A percentile compares a stretch with the other conserved stretches of the same genome.
These are phyloP conservation scores for Slavum lentiscoides DNA, from an alignment of 2,888 invertebrate species.

Conservation along the genomic window DNA sequence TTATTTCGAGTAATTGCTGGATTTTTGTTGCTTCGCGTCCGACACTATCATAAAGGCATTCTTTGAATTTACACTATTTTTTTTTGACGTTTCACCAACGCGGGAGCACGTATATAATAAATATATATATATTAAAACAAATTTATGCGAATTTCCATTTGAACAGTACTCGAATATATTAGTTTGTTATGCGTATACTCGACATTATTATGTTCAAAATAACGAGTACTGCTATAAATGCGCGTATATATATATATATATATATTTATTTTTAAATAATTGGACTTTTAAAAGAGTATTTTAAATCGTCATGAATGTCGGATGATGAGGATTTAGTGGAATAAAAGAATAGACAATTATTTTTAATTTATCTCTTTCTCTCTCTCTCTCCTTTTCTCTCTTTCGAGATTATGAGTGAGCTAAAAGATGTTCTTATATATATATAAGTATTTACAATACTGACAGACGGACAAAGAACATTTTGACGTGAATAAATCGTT, in stretches of 20 bases:
- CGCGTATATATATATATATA: neutral
- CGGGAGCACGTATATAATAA: neutral
- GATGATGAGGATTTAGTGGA: neutral
- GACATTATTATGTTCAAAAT: neutral
- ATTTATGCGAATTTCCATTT: neutral
- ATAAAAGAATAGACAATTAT: conserved; percentile 24
- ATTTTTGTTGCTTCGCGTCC: neutral
- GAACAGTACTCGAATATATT: neutral
- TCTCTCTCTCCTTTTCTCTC: neutral
- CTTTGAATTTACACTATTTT: neutral
- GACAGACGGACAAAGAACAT: conserved; percentile 42
- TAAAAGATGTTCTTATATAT: conserved; percentile 7
- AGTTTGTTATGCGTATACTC: neutral
- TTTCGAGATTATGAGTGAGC: conserved; percentile 18
- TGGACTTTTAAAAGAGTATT: neutral
- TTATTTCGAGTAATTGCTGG: neutral
- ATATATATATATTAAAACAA: neutral
- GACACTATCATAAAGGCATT: neutral
- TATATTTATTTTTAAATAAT: conserved; percentile 9
- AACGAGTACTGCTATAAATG: neutral
- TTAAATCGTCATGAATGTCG: conserved; percentile 10
- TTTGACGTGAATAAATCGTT: conserved; percentile 43
- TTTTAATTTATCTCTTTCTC: conserved; percentile 13
- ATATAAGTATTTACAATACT: neutral
- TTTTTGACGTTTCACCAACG: conserved; percentile 2